phyloP scores from a whole-genome alignment of 2,888 invertebrate species.

The Empis livida region DNA sequence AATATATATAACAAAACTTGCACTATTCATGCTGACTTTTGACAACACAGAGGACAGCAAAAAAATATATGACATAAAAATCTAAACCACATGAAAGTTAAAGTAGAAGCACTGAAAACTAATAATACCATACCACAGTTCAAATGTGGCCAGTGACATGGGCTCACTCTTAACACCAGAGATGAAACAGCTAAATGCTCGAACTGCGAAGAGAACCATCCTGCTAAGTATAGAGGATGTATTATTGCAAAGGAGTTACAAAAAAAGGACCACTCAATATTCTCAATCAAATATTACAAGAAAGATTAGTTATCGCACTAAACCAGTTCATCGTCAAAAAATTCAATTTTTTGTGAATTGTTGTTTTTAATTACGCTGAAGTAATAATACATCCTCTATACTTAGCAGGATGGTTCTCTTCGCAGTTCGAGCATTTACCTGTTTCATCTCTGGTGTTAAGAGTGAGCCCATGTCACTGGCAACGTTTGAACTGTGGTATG shows the following conservation, averaged over 20 bases:
- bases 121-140: background rate
- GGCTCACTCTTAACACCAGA: no score
- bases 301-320: no score
- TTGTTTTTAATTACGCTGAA: no score
- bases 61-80: background rate
- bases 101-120: background rate
- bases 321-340: no score
- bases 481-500: no score
- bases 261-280: background rate
- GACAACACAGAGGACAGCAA: background rate
- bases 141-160: no score
- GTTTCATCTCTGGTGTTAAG: background rate
- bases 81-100: background rate
- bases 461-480: no score
- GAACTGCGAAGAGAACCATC: background rate
- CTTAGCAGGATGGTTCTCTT: background rate
- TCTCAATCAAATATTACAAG: no score
- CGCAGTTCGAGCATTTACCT: background rate
- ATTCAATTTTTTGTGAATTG: no score
- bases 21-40: background rate
- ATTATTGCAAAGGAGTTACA: background rate
- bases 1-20: background rate
- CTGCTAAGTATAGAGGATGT: background rate
- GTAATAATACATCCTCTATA: background rate
- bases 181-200: background rate